Evolutionary conservation across 2,797 vertebrate genomes (phyloP).

Genomic region (Protosalanx chinensis): DNA sequence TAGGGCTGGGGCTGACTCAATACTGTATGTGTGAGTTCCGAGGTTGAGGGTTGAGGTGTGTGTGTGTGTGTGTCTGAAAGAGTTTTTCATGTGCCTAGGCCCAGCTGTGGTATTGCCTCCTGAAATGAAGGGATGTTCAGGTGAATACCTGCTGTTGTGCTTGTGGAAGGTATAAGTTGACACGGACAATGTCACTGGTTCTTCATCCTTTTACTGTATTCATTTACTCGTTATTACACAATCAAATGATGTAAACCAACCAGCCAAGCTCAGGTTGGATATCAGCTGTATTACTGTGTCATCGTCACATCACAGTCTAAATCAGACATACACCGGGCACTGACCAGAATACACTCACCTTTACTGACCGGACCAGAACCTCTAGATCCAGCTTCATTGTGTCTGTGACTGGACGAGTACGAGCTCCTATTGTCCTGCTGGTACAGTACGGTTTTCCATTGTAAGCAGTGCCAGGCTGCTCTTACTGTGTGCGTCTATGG

Average conservation of each 20-base stretch:
- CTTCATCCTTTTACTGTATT: too few species aligned
- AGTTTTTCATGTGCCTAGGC: conserved; percentile 19
- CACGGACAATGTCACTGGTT: too few species aligned
- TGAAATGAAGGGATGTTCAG: neutral
- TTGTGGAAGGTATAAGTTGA: neutral
- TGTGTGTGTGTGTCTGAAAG: conserved; percentile 40
- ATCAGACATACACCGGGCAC: neutral
- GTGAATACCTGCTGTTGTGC: neutral
- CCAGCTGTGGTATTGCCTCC: neutral
- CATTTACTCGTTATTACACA: too few species aligned
- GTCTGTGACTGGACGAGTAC: conserved; percentile 49
- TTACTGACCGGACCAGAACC: conserved; percentile 45
- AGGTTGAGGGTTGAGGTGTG: conserved; percentile 11
- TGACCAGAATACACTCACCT: neutral
- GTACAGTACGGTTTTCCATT: conserved; percentile 64
- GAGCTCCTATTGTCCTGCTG: conserved; percentile 54
- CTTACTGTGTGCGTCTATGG: conserved; percentile 51
- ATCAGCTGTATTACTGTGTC: neutral
- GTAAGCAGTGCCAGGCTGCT: conserved; percentile 53
- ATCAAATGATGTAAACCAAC: too few species aligned
- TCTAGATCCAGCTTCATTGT: conserved; percentile 69
- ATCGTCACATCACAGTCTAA: neutral
- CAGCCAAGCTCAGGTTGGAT: neutral
- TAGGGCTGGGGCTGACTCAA: neutral
- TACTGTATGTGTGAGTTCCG: neutral